Conservation (phyloP, 2,797 vertebrate genomes). For the Kryptopterus vitreolus region DNA sequence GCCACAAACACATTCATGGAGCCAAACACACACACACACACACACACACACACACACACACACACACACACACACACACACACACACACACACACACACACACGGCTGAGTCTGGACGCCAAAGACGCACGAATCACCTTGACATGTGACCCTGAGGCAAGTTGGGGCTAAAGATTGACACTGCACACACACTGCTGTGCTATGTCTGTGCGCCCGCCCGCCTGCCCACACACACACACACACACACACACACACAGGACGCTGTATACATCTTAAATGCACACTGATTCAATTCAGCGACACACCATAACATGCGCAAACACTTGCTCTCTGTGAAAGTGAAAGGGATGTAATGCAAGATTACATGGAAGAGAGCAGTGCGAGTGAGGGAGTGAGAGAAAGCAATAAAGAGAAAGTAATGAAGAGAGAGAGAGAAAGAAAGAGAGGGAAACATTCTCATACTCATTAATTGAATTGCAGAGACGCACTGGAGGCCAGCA, state of each 20-base stretch:
- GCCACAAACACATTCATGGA: conserved; percentile 48
- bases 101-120: not conserved
- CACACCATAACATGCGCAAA: not conserved
- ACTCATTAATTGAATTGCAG: not conserved
- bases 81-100: conserved; percentile 18
- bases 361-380: not conserved
- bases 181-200: not conserved
- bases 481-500: not conserved
- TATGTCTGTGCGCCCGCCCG: not conserved
- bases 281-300: conserved; percentile 6
- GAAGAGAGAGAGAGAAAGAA: not conserved
- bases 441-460: not conserved
- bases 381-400: not conserved
- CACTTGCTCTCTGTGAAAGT: not conserved
- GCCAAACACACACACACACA: conserved; percentile 29
- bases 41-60: not conserved
- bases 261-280: not conserved
- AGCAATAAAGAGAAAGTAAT: not conserved
- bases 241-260: not conserved
- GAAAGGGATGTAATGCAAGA: not conserved
- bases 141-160: conserved; percentile 2
- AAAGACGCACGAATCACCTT: not conserved
- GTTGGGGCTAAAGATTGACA: not conserved
- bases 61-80: conserved; percentile 19
- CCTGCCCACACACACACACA: not conserved